Percentiles rank a stretch among this genome's conserved stretches.
Evolutionary conservation across 2,797 vertebrate genomes (phyloP).

Genomic region (Pelodytes ibericus): DNA sequence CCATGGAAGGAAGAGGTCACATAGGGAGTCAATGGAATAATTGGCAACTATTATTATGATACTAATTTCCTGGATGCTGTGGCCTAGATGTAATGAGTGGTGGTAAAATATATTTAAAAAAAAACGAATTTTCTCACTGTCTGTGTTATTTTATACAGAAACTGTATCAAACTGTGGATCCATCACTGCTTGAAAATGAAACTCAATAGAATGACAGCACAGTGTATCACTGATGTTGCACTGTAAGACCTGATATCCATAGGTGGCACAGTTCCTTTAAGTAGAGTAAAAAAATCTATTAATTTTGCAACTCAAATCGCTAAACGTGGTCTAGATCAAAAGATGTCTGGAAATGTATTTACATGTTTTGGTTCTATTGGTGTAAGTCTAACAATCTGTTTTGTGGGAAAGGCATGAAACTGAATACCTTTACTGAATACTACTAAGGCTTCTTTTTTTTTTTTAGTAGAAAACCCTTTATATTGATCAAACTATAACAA

Average conservation of each 20-base stretch:
- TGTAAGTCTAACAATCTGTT: too few species aligned
- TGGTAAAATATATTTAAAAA: background rate
- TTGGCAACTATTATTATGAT: conserved; percentile 8
- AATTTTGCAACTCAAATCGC: background rate
- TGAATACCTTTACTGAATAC: too few species aligned
- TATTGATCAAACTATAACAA: too few species aligned
- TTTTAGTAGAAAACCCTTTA: too few species aligned
- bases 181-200: background rate
- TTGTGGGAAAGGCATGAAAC: too few species aligned
- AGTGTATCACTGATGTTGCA: background rate
- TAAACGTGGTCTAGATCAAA: too few species aligned
- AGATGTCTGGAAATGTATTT: too few species aligned
- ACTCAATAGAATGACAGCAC: background rate
- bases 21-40: conserved; percentile 1
- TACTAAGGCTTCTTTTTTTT: too few species aligned
- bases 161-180: background rate
- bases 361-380: too few species aligned
- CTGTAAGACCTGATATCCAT: background rate
- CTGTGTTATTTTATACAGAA: background rate
- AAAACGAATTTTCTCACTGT: background rate
- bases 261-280: background rate
- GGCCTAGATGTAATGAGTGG: background rate
- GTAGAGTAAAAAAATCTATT: background rate
- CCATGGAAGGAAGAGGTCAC: conserved; percentile 5
- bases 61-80: background rate